Conservation (phyloP, 2,888 invertebrate genomes). For the Ferdinandea cuprea region DNA sequence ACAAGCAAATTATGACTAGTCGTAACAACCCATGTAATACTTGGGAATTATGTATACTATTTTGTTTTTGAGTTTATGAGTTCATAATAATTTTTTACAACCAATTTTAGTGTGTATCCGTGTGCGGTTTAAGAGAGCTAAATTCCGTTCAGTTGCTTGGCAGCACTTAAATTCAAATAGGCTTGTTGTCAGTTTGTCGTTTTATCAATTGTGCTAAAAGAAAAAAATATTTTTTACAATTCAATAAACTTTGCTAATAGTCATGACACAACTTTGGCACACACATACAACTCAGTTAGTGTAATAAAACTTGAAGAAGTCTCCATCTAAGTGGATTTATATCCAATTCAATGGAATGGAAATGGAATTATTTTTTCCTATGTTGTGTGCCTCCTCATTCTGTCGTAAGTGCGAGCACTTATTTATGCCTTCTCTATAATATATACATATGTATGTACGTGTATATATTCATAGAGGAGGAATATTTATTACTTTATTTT, state of each 20-base stretch:
- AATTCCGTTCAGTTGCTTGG: background rate
- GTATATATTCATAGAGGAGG: slow-evolving; percentile 1
- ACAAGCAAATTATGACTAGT: slow-evolving; percentile 18
- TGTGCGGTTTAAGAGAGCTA: background rate
- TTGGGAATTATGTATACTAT: background rate
- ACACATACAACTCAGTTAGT: background rate
- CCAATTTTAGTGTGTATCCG: background rate
- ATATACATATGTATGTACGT: background rate
- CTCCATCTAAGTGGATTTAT: slow-evolving; percentile 43
- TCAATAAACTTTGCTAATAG: slow-evolving; percentile 32
- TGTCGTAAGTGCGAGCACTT: slow-evolving; percentile 6
- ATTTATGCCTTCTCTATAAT: background rate
- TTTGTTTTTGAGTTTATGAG: slow-evolving; percentile 1
- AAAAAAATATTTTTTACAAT: background rate
- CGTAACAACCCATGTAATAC: background rate
- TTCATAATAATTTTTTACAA: slow-evolving; percentile 8
- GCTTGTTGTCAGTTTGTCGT: background rate
- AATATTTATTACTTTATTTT: slow-evolving; percentile 67
- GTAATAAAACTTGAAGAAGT: slow-evolving; percentile 32
- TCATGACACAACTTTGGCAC: slow-evolving; percentile 6
- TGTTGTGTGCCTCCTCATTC: background rate
- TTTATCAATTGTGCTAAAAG: background rate
- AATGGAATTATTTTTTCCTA: slow-evolving; percentile 1
- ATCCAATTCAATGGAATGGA: slow-evolving; percentile 20
- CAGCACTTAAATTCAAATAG: background rate